Conservation (phyloP, 2,113 vertebrate species). For the Syrmaticus mikado region DNA sequence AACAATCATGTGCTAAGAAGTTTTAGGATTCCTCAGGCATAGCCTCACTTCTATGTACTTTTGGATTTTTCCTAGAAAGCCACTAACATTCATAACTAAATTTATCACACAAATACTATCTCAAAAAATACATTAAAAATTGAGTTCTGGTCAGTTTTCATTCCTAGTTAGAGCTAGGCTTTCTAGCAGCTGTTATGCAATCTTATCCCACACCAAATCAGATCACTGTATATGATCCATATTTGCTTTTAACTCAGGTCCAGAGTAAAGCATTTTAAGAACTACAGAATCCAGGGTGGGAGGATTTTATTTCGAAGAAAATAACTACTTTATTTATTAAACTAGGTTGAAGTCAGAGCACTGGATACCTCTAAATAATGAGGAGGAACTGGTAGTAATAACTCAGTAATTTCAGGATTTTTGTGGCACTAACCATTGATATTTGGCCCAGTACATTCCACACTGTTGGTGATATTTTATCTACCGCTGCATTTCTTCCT, state of each 20-base stretch:
- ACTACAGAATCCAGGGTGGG: background rate
- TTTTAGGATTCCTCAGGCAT: background rate
- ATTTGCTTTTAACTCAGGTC: slow-evolving; percentile 5
- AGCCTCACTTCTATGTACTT: accelerated
- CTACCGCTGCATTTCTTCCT: background rate
- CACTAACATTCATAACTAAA: background rate
- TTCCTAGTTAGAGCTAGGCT: background rate
- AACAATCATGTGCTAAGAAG: background rate
- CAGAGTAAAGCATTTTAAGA: background rate
- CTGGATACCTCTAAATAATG: background rate
- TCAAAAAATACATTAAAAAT: background rate
- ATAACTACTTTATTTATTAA: background rate
- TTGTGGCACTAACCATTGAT: background rate
- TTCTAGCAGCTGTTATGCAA: background rate
- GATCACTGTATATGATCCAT: background rate
- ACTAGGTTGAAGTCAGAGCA: background rate
- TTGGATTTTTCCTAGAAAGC: background rate
- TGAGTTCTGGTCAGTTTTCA: background rate
- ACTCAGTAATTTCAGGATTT: background rate
- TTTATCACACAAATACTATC: background rate
- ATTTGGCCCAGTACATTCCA: background rate
- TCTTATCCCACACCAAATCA: slow-evolving; percentile 6
- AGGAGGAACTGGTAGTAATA: background rate
- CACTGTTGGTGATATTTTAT: slow-evolving; percentile 18
- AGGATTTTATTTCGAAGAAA: background rate